phyloP scores from a whole-genome alignment of 2,888 invertebrate species.

The Hypercompe scribonia region DNA sequence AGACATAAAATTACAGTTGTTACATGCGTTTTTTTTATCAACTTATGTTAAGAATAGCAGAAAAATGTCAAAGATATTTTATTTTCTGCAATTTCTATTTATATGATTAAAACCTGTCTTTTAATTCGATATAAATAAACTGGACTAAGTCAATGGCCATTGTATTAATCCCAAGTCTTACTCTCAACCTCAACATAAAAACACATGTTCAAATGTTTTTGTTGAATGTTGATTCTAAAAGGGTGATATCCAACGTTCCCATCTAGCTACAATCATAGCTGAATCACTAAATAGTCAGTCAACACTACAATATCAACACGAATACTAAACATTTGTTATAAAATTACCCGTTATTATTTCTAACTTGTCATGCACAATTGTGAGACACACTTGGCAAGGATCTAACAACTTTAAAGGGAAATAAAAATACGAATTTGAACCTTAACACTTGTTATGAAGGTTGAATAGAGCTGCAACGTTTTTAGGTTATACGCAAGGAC shows the following conservation, averaged over 20 bases:
- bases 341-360: constrained; percentile 55
- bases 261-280: constrained; percentile 25
- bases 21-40: too few species aligned
- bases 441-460: constrained; percentile 23
- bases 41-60: too few species aligned
- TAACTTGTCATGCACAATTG: constrained; percentile 52
- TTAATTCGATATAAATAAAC: too few species aligned
- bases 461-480: constrained; percentile 25
- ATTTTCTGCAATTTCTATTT: too few species aligned
- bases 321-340: constrained; percentile 45
- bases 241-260: not conserved
- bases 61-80: too few species aligned
- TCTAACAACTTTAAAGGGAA: not conserved
- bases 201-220: not conserved
- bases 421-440: constrained; percentile 23
- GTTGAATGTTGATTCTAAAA: constrained; percentile 1
- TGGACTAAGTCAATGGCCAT: too few species aligned
- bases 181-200: not conserved
- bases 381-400: constrained; percentile 26
- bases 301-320: constrained; percentile 39
- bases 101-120: too few species aligned
- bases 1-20: too few species aligned
- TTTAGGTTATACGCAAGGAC: constrained; percentile 60
- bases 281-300: constrained; percentile 45
- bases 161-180: too few species aligned